Percentiles rank a stretch among this genome's conserved stretches.
phyloP scores from a whole-genome alignment of 2,797 vertebrate genomes.

The Pipistrellus pygmaeus region DNA sequence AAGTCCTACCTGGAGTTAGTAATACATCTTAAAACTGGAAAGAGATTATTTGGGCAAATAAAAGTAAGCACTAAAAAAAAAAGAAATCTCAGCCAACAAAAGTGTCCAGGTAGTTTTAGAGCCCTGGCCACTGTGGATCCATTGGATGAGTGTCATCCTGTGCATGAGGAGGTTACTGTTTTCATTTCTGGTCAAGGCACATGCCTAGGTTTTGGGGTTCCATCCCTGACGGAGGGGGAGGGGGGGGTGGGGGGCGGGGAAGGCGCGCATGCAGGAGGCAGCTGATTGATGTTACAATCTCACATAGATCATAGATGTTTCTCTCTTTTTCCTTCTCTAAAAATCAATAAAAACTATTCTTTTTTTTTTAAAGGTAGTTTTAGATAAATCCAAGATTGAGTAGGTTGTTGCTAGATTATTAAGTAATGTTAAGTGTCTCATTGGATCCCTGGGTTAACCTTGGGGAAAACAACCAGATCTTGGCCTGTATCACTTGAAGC shows the following conservation, averaged over 20 bases:
- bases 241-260: too few species aligned
- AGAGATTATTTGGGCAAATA: slow-evolving; percentile 27
- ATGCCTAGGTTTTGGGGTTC: too few species aligned
- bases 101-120: neutral
- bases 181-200: too few species aligned
- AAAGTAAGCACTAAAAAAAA: neutral
- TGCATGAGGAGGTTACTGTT: too few species aligned
- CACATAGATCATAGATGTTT: too few species aligned
- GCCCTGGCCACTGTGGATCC: too few species aligned
- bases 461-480: neutral
- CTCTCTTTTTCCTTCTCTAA: too few species aligned
- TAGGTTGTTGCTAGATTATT: neutral
- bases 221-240: too few species aligned
- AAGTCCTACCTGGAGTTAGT: neutral
- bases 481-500: neutral
- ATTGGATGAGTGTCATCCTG: too few species aligned
- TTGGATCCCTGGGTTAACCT: neutral
- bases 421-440: neutral
- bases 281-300: too few species aligned
- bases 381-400: neutral
- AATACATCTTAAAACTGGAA: neutral
- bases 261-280: too few species aligned
- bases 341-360: too few species aligned
- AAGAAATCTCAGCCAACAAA: neutral
- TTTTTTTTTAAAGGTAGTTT: neutral